A percentile compares a stretch with the other conserved stretches of the same genome.
Evolutionary conservation across 2,888 invertebrate species (phyloP).

Genomic region (Agrenia bidenticulata): DNA sequence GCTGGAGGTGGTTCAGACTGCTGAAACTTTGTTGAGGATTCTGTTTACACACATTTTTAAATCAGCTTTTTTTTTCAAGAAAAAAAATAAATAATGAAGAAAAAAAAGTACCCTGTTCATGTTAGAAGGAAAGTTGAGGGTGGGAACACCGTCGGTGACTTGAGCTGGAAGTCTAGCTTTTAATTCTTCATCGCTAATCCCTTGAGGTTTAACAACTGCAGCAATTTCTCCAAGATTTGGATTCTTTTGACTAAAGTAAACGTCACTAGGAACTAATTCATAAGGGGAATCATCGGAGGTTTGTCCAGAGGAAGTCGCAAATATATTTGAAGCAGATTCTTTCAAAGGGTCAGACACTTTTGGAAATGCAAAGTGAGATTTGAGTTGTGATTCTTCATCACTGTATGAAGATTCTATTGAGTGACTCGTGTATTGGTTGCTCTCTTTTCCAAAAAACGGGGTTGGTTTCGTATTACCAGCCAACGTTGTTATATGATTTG

Average conservation of each 20-base stretch:
- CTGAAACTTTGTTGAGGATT: not conserved
- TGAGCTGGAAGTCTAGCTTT: not conserved
- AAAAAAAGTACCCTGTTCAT: too few relatives aligned
- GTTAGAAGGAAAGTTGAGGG: too few relatives aligned
- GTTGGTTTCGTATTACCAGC: not conserved
- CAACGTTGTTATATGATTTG: not conserved
- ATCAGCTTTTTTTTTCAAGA: too few relatives aligned
- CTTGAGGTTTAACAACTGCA: conserved; percentile 44
- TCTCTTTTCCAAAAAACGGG: too few relatives aligned
- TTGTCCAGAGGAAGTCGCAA: not conserved
- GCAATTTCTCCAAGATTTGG: conserved; percentile 34
- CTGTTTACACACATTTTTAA: not conserved
- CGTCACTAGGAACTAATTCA: conserved; percentile 30
- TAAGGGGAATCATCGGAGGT: conserved; percentile 12
- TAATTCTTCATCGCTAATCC: conserved; percentile 24
- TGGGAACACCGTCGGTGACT: not conserved
- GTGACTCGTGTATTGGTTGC: too few relatives aligned
- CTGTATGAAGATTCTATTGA: too few relatives aligned
- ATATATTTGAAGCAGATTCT: not conserved
- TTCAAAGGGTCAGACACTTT: not conserved
- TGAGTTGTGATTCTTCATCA: too few relatives aligned
- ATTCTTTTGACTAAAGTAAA: conserved; percentile 28
- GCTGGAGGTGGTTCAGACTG: not conserved
- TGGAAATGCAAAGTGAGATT: too few relatives aligned
- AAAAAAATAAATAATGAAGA: too few relatives aligned